phyloP scores from a whole-genome alignment of 92 coral and sea anemone genomes.

The Blastomussa wellsi region DNA sequence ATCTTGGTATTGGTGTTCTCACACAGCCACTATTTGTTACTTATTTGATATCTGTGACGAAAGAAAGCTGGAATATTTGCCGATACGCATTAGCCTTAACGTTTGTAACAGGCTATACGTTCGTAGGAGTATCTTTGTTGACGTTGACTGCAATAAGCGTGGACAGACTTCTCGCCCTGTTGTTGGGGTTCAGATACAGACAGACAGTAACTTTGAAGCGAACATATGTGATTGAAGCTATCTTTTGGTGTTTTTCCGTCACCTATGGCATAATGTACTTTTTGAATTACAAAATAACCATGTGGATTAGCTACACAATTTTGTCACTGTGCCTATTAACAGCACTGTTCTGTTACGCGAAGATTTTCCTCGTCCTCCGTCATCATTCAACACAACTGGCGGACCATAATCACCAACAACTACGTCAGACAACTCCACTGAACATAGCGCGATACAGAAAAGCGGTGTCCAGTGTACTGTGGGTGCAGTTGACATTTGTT shows the following conservation, averaged over 20 bases:
- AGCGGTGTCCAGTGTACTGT: constrained; percentile 29
- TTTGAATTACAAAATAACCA: not conserved
- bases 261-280: not conserved
- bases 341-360: not conserved
- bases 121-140: not conserved
- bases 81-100: not conserved
- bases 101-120: not conserved
- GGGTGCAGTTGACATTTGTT: constrained; percentile 16
- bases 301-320: not conserved
- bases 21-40: not conserved
- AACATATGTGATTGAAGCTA: not conserved
- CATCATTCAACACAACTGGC: not conserved
- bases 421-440: not conserved
- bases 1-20: constrained; percentile 5
- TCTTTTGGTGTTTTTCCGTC: not conserved
- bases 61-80: not conserved
- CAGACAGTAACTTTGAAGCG: constrained; percentile 19
- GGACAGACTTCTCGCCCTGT: constrained; percentile 32
- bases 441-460: constrained; percentile 34
- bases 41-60: not conserved
- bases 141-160: constrained; percentile 6
- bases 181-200: constrained; percentile 5
- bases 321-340: too few species aligned
- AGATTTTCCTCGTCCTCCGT: not conserved
- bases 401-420: not conserved